Evolutionary conservation across 2,888 invertebrate genomes (phyloP).

Genomic region (Hymenopus coronatus): DNA sequence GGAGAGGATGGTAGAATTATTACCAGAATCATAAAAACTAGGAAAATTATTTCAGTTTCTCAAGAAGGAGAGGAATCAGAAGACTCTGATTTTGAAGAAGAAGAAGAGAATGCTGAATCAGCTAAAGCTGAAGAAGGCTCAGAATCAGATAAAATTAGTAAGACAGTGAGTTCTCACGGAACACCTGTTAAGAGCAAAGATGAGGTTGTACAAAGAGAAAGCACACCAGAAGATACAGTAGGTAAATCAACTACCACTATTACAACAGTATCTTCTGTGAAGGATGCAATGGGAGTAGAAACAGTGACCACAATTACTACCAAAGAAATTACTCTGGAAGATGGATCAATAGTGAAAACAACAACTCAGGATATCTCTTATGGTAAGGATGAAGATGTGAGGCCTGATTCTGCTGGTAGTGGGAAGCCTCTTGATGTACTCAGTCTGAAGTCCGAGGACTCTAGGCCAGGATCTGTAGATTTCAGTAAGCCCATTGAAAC

Average conservation of each 20-base stretch:
- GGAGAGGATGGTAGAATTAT: constrained; percentile 18
- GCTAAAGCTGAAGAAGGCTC: constrained; percentile 11
- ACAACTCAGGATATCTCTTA: not conserved
- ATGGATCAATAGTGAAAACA: constrained; percentile 41
- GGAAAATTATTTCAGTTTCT: not conserved
- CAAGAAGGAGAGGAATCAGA: not conserved
- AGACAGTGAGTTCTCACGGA: not conserved
- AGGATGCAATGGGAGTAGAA: constrained; percentile 48
- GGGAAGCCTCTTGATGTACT: not conserved
- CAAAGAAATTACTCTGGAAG: constrained; percentile 53
- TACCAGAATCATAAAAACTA: constrained; percentile 13
- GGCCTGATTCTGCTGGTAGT: not conserved
- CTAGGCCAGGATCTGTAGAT: not conserved
- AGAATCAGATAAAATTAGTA: not conserved
- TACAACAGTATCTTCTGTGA: constrained; percentile 18
- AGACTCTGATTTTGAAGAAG: constrained; percentile 17
- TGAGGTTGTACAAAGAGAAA: not conserved
- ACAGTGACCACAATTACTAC: constrained; percentile 52
- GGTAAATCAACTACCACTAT: constrained; percentile 17
- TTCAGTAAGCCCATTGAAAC: not conserved
- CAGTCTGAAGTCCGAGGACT: not conserved
- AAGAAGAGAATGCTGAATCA: constrained; percentile 12
- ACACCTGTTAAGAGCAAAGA: not conserved
- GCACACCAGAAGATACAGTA: constrained; percentile 5
- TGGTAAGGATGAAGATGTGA: not conserved